Base-by-base conservation (phyloP, 2,888 invertebrate species). In the Pristionchus entomophagus region DNA sequence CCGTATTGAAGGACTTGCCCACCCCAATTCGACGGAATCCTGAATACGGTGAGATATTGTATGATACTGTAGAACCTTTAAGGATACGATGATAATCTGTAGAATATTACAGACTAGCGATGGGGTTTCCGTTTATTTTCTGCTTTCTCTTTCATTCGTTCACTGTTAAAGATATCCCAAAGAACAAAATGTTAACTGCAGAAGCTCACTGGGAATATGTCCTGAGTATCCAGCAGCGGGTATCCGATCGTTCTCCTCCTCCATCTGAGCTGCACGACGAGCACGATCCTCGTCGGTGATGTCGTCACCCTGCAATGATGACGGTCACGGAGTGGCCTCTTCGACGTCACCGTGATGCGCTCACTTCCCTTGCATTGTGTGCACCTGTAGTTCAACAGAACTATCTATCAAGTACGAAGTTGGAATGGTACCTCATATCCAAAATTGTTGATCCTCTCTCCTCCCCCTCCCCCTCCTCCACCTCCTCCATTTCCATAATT, bases 141-240 rank as follows among this genome's bases (percentile, higher is more conserved):
- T n/a, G n/a, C n/a, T n/a, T n/a, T n/a, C n/a, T n/a, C n/a, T n/a
- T n/a, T n/a, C n/a, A n/a, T n/a, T n/a, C n/a, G n/a, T n/a, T n/a
- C n/a, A n/a, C n/a, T n/a, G n/a, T n/a, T n/a, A n/a, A n/a, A n/a
- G n/a, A n/a, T n/a, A n/a, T n/a, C n/a, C 45, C 45, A 45, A 45
- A 45, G 8, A 14, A 10, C 45, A 14, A 6, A 45, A 45, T 45
- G 45, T 10, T 45, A 45, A 41, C 51, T 53, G 12, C 29, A 32
- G 29, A 26, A 0, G 5, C 53, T 53, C 41, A 89, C 89, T 88
- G 82, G 88, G 90, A 53, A 90, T 90, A 73, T 90, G 90, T 19
- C 90, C 90, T 77, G 89, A 89, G 84, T 90, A 90, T 8, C 90
- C 90, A 26, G 90, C 90, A 4, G 89, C 87, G 26, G 90, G 90